Evolutionary conservation across 1,140 invertebrate genomes (phyloP).

Genomic region (Lithobius niger): DNA sequence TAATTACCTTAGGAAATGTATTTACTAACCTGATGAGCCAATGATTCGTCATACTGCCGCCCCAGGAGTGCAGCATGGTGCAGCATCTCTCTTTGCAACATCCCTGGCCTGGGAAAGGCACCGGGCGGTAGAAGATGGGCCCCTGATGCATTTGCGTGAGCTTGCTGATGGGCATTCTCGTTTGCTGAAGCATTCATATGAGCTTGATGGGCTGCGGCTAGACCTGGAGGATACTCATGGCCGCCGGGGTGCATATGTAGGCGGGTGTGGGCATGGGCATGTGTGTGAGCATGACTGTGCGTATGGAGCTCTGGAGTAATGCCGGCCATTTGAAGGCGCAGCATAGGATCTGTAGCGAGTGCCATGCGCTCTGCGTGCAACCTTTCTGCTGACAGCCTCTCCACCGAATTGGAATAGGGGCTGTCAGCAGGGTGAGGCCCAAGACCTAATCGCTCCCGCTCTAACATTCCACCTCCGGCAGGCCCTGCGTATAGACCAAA

Average conservation of each 20-base stretch:
- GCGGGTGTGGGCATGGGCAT: conserved; percentile 55
- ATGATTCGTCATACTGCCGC: conserved; percentile 59
- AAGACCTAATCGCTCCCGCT: conserved; percentile 60
- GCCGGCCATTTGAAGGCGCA: conserved; percentile 72
- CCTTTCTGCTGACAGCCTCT: conserved; percentile 31
- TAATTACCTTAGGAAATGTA: too few relatives aligned
- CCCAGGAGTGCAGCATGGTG: conserved; percentile 47
- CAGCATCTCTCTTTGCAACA: conserved; percentile 14
- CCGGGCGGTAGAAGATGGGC: conserved; percentile 20
- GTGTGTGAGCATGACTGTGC: conserved; percentile 76
- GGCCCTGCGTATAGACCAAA: conserved; percentile 28
- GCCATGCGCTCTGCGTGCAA: conserved; percentile 51
- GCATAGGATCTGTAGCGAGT: conserved; percentile 54
- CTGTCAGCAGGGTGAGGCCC: conserved; percentile 6
- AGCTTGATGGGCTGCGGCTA: conserved; percentile 10
- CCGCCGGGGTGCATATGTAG: conserved; percentile 73
- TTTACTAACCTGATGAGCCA: conserved; percentile 67
- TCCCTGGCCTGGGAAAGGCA: conserved; percentile 17
- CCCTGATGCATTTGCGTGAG: conserved; percentile 34
- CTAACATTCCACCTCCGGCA: conserved; percentile 43
- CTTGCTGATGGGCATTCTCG: conserved; percentile 48
- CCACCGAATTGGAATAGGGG: conserved; percentile 18
- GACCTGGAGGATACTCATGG: conserved; percentile 50
- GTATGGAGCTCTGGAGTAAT: conserved; percentile 62
- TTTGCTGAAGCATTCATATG: too few relatives aligned